Conservation (phyloP, 2,888 invertebrate species). For the Thera obeliscata region DNA sequence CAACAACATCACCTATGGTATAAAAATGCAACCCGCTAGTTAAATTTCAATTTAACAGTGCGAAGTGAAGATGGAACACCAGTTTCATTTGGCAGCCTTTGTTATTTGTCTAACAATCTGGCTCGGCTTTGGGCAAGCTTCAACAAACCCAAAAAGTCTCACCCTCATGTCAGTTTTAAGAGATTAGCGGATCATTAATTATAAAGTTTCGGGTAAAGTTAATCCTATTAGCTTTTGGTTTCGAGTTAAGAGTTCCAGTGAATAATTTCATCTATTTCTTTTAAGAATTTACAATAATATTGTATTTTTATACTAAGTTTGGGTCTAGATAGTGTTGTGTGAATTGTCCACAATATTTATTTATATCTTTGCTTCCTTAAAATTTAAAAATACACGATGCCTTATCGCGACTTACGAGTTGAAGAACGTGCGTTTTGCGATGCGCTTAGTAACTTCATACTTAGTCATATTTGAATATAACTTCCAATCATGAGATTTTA, state of each 20-base stretch:
- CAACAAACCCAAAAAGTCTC: constrained; percentile 46
- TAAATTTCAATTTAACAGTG: constrained; percentile 50
- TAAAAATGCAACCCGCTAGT: constrained; percentile 51
- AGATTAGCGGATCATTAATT: constrained; percentile 71
- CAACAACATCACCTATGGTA: constrained; percentile 51
- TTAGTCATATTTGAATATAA: too few species aligned
- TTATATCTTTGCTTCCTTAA: too few species aligned
- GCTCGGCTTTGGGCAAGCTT: constrained; percentile 43
- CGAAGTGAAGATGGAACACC: constrained; percentile 66
- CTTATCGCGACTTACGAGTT: too few species aligned
- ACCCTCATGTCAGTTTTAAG: constrained; percentile 58
- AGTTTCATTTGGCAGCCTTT: constrained; percentile 61
- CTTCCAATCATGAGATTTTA: too few species aligned
- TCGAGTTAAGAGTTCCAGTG: constrained; percentile 45
- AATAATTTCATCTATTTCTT: constrained; percentile 53
- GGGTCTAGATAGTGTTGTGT: too few species aligned
- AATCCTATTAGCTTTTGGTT: constrained; percentile 61
- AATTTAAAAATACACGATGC: too few species aligned
- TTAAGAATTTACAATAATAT: too few species aligned
- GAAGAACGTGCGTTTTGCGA: too few species aligned
- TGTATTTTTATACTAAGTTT: too few species aligned
- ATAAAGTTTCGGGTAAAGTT: constrained; percentile 64
- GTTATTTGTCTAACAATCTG: constrained; percentile 49
- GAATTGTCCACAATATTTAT: too few species aligned
- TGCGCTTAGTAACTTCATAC: too few species aligned